Conservation (phyloP, 2,797 vertebrate genomes). For the Hippopotamyrus pictus region DNA sequence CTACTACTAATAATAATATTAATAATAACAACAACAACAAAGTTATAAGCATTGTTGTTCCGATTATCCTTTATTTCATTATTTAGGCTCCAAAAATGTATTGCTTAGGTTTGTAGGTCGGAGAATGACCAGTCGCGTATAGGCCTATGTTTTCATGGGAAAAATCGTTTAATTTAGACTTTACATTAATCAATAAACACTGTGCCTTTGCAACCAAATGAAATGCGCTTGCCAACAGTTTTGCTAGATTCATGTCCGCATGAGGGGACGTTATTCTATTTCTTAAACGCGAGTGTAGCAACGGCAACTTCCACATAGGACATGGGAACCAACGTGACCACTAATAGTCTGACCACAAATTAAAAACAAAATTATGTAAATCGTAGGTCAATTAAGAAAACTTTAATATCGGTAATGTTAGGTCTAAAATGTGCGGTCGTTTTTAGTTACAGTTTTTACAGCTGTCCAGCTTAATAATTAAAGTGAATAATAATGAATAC, state of each 20-base stretch:
- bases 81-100: background rate
- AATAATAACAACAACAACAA: background rate
- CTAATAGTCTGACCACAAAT: background rate
- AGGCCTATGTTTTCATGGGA: background rate
- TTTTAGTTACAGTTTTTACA: background rate
- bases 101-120: background rate
- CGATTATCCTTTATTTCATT: background rate
- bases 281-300: background rate
- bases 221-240: background rate
- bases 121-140: background rate
- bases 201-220: background rate
- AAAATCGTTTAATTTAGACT: background rate
- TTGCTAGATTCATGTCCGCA: background rate
- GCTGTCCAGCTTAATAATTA: background rate
- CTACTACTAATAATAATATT: slow-evolving; percentile 57
- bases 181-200: background rate
- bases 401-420: background rate
- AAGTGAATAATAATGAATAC: background rate
- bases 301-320: background rate
- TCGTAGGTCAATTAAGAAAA: background rate
- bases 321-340: background rate
- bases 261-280: background rate
- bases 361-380: background rate
- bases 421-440: background rate
- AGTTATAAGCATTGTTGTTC: background rate